Evolutionary conservation across 2,888 invertebrate species (phyloP).

Genomic region (Taenaris catops): DNA sequence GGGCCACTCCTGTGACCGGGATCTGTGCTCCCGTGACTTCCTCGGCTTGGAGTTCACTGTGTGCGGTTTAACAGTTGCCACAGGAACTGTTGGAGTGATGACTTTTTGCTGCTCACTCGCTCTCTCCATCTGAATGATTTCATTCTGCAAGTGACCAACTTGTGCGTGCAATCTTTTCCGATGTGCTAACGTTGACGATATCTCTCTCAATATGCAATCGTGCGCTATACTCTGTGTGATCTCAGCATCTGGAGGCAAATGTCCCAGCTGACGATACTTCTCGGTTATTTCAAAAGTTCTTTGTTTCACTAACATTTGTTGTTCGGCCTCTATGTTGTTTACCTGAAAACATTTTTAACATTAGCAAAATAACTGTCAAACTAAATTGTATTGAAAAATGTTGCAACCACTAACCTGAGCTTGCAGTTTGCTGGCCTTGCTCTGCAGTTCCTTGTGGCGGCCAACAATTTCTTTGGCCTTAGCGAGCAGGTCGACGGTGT

Average conservation of each 20-base stretch:
- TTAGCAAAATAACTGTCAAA: conserved; percentile 12
- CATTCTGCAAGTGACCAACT: conserved; percentile 87
- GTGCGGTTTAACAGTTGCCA: conserved; percentile 68
- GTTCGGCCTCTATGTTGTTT: conserved; percentile 86
- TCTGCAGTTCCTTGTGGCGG: conserved; percentile 94
- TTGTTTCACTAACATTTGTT: conserved; percentile 84
- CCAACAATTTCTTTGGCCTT: conserved; percentile 96
- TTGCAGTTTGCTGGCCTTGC: conserved; percentile 92
- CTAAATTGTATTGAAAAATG: neutral
- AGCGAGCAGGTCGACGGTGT: conserved; percentile 90
- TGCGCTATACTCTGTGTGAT: conserved; percentile 85
- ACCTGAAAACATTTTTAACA: conserved; percentile 52
- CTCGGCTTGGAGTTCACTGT: conserved; percentile 56
- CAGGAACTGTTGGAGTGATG: conserved; percentile 49
- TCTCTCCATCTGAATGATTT: conserved; percentile 87
- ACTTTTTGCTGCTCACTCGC: conserved; percentile 82
- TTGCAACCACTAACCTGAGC: conserved; percentile 82
- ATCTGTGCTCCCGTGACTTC: conserved; percentile 84
- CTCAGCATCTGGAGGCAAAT: conserved; percentile 76
- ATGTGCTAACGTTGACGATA: conserved; percentile 90
- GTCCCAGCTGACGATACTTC: conserved; percentile 81
- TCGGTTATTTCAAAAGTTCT: conserved; percentile 88
- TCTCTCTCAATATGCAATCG: conserved; percentile 92
- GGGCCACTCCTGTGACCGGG: conserved; percentile 94
- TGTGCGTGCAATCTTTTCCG: conserved; percentile 91